Percentiles rank a stretch among this genome's conserved stretches.
phyloP scores from a whole-genome alignment of 1,140 invertebrate species.

The Lamellibrachia luymesi region DNA sequence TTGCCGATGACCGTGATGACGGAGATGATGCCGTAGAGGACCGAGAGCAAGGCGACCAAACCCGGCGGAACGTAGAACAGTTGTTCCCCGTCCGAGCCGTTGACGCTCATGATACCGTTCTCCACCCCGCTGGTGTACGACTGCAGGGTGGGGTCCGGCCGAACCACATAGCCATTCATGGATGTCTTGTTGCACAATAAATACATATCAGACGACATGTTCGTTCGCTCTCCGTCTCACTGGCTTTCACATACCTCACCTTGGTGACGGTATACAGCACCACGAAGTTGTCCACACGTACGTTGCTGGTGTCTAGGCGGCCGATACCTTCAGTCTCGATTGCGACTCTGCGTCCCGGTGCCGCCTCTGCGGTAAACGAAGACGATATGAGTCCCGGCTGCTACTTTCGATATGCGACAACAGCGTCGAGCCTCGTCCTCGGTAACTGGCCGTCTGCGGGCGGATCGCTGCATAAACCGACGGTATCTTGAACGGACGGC shows the following conservation, averaged over 20 bases:
- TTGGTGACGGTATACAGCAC: not conserved
- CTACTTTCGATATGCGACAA: not conserved
- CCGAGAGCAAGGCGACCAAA: constrained; percentile 71
- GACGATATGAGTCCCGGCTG: not conserved
- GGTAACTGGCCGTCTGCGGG: not conserved
- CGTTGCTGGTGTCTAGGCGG: not conserved
- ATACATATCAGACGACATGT: not conserved
- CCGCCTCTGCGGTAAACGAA: not conserved
- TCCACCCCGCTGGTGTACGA: not conserved
- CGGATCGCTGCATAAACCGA: not conserved
- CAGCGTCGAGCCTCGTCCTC: not conserved
- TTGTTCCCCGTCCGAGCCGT: not conserved
- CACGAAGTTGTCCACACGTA: not conserved
- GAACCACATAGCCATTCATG: not conserved
- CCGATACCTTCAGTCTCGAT: not conserved
- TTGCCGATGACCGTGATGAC: constrained; percentile 78
- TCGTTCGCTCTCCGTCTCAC: not conserved
- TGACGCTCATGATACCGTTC: not conserved
- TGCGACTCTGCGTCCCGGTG: not conserved
- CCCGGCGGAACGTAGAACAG: constrained; percentile 71
- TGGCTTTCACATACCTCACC: not conserved
- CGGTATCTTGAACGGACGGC: not conserved
- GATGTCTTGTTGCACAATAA: not conserved
- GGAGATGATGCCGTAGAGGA: constrained; percentile 79
- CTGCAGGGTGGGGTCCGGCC: not conserved